phyloP scores from a whole-genome alignment of 2,113 vertebrate genomes.

The Parotia lawesii region DNA sequence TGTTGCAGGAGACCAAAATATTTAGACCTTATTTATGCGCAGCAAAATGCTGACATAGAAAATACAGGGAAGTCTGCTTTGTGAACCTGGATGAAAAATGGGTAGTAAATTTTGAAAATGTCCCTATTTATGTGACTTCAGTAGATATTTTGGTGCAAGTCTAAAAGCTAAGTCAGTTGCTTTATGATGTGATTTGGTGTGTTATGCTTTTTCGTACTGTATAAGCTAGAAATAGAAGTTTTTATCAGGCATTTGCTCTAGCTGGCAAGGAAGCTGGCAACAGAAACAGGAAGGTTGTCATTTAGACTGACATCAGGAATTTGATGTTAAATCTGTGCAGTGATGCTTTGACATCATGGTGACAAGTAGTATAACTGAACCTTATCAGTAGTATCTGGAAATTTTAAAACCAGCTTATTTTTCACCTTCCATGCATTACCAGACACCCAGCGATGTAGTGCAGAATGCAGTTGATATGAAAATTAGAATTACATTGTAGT shows the following conservation, averaged over 20 bases:
- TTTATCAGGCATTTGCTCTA: background rate
- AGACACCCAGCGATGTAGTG: background rate
- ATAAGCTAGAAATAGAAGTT: background rate
- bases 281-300: background rate
- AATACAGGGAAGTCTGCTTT: background rate
- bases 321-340: background rate
- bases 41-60: constrained; percentile 15
- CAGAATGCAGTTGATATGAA: background rate
- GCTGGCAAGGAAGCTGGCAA: background rate
- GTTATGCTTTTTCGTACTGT: background rate
- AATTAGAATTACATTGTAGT: background rate
- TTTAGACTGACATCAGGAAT: background rate
- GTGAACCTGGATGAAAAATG: background rate
- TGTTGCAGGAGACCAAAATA: background rate
- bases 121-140: background rate
- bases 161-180: background rate
- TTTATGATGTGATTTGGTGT: background rate
- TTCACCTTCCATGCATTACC: background rate
- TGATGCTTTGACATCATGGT: background rate
- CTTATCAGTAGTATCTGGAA: background rate
- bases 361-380: background rate
- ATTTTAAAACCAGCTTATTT: background rate
- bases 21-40: background rate
- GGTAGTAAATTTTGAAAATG: background rate
- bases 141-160: background rate